Percentiles rank a stretch among this genome's conserved stretches.
Evolutionary conservation across 2,113 vertebrate genomes (phyloP).

Genomic region (Odobenus rosmarus): DNA sequence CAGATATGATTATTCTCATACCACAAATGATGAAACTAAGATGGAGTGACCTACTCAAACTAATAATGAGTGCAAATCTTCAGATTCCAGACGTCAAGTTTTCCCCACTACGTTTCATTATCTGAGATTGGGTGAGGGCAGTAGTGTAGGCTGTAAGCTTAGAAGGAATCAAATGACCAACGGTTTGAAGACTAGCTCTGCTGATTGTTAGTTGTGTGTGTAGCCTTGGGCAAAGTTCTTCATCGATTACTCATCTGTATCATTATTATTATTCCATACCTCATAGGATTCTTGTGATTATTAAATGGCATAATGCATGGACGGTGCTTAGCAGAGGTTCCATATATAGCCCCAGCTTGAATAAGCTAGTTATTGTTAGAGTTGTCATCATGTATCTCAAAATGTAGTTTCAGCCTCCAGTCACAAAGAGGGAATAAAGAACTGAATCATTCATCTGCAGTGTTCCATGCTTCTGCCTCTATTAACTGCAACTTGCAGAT

Average conservation of each 20-base stretch:
- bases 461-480: background rate
- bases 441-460: background rate
- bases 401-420: background rate
- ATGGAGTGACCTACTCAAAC: background rate
- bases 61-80: background rate
- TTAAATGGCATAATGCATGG: background rate
- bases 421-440: background rate
- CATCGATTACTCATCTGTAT: background rate
- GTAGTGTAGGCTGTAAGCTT: background rate
- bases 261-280: background rate
- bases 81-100: background rate
- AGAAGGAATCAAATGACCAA: background rate
- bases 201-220: background rate
- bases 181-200: background rate
- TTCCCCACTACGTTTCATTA: background rate
- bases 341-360: background rate
- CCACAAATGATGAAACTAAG: background rate
- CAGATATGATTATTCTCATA: background rate
- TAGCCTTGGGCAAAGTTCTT: background rate
- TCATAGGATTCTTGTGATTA: background rate
- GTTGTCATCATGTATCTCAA: background rate
- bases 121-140: background rate
- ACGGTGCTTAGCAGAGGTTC: background rate
- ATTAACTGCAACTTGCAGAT: background rate
- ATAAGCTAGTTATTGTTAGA: background rate